A percentile compares a stretch with the other conserved stretches of the same genome.
phyloP scores from a whole-genome alignment of 2,888 invertebrate species.

The Idaea aversata region DNA sequence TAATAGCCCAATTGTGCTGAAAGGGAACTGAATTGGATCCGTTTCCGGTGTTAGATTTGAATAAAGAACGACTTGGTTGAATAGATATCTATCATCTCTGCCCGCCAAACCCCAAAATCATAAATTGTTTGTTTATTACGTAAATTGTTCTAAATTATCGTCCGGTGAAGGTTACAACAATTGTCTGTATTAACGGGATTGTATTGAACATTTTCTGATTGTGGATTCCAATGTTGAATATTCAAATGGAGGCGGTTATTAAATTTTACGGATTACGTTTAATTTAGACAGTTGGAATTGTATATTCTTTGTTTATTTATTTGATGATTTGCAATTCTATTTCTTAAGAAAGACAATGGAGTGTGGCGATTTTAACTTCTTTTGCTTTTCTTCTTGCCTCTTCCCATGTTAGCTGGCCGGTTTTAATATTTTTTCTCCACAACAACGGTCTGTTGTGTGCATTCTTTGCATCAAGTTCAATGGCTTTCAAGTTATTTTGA shows the following conservation, averaged over 20 bases:
- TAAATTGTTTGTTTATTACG: neutral
- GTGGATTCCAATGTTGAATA: slow-evolving; percentile 42
- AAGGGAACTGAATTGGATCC: too few species aligned
- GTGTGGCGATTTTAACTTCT: neutral
- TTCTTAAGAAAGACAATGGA: neutral
- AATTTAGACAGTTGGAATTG: slow-evolving; percentile 33
- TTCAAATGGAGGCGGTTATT: slow-evolving; percentile 45
- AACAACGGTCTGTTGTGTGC: too few species aligned
- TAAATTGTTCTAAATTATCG: neutral
- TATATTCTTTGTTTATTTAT: slow-evolving; percentile 19
- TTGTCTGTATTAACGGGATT: slow-evolving; percentile 28
- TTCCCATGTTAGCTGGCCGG: too few species aligned
- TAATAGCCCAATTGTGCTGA: too few species aligned
- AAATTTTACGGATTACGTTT: slow-evolving; percentile 43
- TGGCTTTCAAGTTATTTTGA: too few species aligned
- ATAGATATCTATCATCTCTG: neutral
- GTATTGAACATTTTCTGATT: slow-evolving; percentile 38
- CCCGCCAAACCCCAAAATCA: neutral
- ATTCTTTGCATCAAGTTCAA: too few species aligned
- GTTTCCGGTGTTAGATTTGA: neutral
- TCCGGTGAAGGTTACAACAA: neutral
- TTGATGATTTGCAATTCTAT: neutral
- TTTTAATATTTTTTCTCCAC: too few species aligned
- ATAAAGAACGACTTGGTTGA: neutral
- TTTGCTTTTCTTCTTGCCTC: neutral